Percentiles rank a stretch among this genome's conserved stretches.
These are phyloP conservation scores for Elmis aenea DNA, from an alignment of 2,888 invertebrate species.

Conservation along the genomic window DNA sequence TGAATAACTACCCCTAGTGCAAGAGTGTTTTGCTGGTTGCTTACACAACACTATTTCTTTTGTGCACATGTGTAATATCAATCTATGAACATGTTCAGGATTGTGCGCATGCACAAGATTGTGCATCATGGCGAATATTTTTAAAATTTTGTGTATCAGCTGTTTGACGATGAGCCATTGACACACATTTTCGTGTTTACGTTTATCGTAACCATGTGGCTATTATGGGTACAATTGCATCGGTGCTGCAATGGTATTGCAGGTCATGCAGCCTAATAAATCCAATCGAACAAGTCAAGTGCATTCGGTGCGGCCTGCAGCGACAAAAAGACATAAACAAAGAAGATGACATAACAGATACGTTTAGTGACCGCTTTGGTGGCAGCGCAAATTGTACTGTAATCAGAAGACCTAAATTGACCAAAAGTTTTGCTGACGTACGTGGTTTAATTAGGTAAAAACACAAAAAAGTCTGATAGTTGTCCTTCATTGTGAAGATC, in stretches of 20 bases:
- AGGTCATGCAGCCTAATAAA: constrained; percentile 83
- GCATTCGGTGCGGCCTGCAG: constrained; percentile 75
- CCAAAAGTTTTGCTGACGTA: constrained; percentile 11
- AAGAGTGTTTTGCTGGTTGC: no score
- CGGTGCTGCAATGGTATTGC: constrained; percentile 92
- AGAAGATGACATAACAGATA: constrained; percentile 31
- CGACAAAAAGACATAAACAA: constrained; percentile 47
- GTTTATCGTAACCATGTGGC: constrained; percentile 46
- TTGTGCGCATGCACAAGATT: no score
- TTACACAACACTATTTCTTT: no score
- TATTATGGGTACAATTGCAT: constrained; percentile 87
- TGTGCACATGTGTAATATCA: no score
- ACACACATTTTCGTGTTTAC: constrained; percentile 13
- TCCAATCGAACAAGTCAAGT: constrained; percentile 78
- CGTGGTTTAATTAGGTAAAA: constrained; percentile 7
- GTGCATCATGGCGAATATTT: constrained; percentile 25
- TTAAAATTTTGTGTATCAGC: constrained; percentile 24
- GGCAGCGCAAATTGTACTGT: constrained; percentile 42
- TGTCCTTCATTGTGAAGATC: constrained; percentile 27
- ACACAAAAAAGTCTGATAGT: constrained; percentile 13
- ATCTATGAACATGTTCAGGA: no score
- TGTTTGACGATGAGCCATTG: constrained; percentile 22
- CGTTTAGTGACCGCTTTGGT: constrained; percentile 28
- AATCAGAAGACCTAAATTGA: constrained; percentile 35
- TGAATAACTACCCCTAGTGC: no score